Evolutionary conservation across 2,797 vertebrate genomes (phyloP), one percentile per base, ranked within the genome.

Genomic region (Carapus acus): DNA sequence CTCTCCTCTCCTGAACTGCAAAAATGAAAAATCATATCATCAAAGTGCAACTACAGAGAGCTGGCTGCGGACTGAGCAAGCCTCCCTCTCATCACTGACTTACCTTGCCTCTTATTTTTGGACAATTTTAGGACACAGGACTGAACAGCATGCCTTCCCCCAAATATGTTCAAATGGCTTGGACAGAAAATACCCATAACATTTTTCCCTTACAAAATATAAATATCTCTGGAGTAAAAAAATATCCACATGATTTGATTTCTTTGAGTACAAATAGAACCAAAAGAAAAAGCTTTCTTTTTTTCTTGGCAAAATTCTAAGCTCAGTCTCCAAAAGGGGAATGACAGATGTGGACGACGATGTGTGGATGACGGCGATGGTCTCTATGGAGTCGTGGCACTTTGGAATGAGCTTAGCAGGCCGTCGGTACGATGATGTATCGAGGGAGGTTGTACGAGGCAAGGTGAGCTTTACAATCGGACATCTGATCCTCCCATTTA

Each of bases 171-270:
- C 56, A 59, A 76, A 82, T 65, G 71, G 71, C 74, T 81, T 69
- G 47, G 74, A 79, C 61, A 69, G 71, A 63, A 69, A 63, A 67
- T 62, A 71, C 54, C 50, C 72, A 74, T 76, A 60, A 71, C 78
- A 69, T 67, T 58, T 58, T 68, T 75, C 56, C 58, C 74, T 78
- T 83, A 83, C 87, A 88, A 87, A 84, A 90, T 88, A 90, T 88
- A 90, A 89, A 89, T 89, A 90, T 85, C 81, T 88, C 82, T 88
- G 53, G 71, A 59, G 83, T 90, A 90, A 80, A 91, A 91, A 90
- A 90, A 90, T 90, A 88, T 78, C 75, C 76, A 62, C 78, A 73
- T 58, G 69, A 80, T 84, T 82, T 63, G 18, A 71, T 71, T 67
- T 65, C 61, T 74, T 86, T 65, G 72, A 77, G 76, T 85, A 88